Percentiles rank a stretch among this genome's conserved stretches.
Conservation (phyloP, 2,797 vertebrate genomes). For the Gambusia yucatana region DNA sequence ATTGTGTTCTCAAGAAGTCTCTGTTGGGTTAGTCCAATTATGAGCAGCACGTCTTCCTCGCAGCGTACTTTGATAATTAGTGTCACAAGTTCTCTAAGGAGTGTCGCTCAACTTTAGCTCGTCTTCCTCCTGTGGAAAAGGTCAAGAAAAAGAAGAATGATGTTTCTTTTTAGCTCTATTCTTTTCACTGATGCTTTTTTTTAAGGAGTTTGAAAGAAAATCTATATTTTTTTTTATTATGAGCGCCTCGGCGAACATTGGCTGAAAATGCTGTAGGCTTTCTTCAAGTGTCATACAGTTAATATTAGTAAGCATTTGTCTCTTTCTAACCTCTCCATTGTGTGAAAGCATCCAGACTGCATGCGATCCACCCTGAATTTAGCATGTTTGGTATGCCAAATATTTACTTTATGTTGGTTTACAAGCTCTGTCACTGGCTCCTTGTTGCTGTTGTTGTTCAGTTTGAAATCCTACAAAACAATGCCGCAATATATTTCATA, state of each 20-base stretch:
- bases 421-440: background rate
- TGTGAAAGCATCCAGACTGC: conserved; percentile 23
- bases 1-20: conserved; percentile 43
- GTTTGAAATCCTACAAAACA: background rate
- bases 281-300: conserved; percentile 41
- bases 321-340: background rate
- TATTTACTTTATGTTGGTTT: conserved; percentile 31
- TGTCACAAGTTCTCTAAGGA: conserved; percentile 70
- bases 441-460: conserved; percentile 3
- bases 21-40: conserved; percentile 66
- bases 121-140: conserved; percentile 30
- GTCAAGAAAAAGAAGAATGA: conserved; percentile 17
- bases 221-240: conserved; percentile 38
- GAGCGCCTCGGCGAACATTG: conserved; percentile 14
- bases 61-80: conserved; percentile 64
- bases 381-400: conserved; percentile 34
- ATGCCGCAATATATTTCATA: background rate
- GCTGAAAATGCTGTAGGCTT: conserved; percentile 38
- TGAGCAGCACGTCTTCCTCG: conserved; percentile 25
- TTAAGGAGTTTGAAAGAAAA: conserved; percentile 11
- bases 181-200: conserved; percentile 19
- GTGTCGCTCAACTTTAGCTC: conserved; percentile 65
- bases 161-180: conserved; percentile 16
- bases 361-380: conserved; percentile 18
- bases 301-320: background rate